Evolutionary conservation across 2,888 invertebrate genomes (phyloP).

Genomic region (Xanthorhoe designata): DNA sequence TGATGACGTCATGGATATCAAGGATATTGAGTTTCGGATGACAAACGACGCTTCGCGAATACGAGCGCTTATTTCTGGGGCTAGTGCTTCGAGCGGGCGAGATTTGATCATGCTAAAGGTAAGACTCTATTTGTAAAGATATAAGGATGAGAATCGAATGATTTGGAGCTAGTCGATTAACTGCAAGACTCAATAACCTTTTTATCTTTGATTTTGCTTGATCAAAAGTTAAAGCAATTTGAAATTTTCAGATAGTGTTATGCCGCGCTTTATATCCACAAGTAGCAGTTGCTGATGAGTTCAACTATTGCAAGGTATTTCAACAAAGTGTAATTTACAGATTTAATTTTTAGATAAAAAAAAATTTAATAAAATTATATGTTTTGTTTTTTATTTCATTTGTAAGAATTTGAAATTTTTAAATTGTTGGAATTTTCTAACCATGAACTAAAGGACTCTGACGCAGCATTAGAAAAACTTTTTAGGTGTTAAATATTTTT

Average conservation of each 20-base stretch:
- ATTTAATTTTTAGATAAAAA: no score
- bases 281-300: constrained; percentile 96
- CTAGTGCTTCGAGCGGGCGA: constrained; percentile 70
- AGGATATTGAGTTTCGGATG: constrained; percentile 95
- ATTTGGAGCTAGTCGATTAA: background rate
- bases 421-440: no score
- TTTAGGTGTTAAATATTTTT: no score
- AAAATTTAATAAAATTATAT: no score
- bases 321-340: background rate
- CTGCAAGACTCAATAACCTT: no score
- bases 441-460: no score
- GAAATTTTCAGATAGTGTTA: constrained; percentile 87
- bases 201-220: no score
- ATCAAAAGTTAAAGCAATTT: no score
- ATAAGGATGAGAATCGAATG: background rate
- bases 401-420: no score
- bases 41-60: constrained; percentile 91
- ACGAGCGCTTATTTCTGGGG: constrained; percentile 80
- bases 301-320: constrained; percentile 94
- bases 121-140: constrained; percentile 6
- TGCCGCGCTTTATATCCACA: constrained; percentile 98
- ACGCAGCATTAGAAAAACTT: no score
- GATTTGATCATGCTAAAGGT: constrained; percentile 72
- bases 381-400: no score
- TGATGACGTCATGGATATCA: constrained; percentile 88